These are phyloP conservation scores for Augochlorella aurata DNA, from an alignment of 2,888 invertebrate genomes.

Conservation along the genomic window DNA sequence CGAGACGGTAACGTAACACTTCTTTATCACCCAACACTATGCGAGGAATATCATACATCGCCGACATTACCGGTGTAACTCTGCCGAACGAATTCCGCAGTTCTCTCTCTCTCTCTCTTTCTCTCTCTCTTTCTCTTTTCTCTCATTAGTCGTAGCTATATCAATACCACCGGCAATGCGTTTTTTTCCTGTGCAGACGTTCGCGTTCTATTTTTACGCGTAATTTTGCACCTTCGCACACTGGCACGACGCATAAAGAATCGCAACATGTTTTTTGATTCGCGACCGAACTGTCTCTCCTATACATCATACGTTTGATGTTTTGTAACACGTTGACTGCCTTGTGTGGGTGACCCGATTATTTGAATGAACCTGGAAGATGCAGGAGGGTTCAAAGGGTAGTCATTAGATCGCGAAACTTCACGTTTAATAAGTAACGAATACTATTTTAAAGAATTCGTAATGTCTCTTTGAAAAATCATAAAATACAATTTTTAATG, in stretches of 20 bases:
- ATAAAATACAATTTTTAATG: background rate
- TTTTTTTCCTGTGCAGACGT: conserved; percentile 48
- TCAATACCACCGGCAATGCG: conserved; percentile 9
- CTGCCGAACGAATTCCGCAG: conserved; percentile 15
- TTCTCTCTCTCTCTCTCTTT: background rate
- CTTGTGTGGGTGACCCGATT: background rate
- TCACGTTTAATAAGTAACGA: no score
- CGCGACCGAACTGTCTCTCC: conserved; percentile 19
- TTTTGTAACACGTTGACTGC: background rate
- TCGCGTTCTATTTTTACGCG: conserved; percentile 12
- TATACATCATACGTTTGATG: conserved; percentile 22
- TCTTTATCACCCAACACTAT: conserved; percentile 41
- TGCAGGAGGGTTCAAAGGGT: background rate
- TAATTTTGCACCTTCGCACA: background rate
- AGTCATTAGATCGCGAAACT: background rate
- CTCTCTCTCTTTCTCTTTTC: background rate
- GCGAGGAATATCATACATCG: conserved; percentile 29
- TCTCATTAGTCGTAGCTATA: background rate
- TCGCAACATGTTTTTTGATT: conserved; percentile 7
- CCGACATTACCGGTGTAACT: background rate
- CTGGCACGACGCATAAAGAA: background rate
- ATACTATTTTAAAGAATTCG: no score
- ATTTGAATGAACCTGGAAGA: background rate
- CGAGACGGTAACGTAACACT: conserved; percentile 89
- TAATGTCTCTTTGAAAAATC: background rate